Evolutionary conservation across 2,113 vertebrate species (phyloP).

Genomic region (Triplophysa rosa): DNA sequence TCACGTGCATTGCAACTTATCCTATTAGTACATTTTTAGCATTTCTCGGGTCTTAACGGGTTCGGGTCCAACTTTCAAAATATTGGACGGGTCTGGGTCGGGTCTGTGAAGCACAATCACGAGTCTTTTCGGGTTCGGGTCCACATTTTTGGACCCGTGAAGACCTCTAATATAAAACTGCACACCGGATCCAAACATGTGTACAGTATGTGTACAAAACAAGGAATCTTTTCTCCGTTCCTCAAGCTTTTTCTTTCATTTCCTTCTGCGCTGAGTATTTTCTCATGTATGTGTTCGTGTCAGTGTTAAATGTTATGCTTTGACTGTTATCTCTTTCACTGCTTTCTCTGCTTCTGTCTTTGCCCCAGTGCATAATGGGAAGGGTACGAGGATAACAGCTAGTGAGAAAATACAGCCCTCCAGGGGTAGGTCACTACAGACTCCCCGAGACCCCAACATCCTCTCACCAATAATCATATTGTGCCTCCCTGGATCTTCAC

Average conservation of each 20-base stretch:
- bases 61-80: too few relatives aligned
- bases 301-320: neutral
- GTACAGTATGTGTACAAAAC: neutral
- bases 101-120: too few relatives aligned
- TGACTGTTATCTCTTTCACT: slow-evolving; percentile 59
- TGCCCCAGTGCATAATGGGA: slow-evolving; percentile 93
- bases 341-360: slow-evolving; percentile 77
- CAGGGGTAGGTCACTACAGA: slow-evolving; percentile 84
- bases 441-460: slow-evolving; percentile 31
- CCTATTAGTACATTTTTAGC: too few relatives aligned
- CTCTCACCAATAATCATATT: neutral
- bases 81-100: too few relatives aligned
- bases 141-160: too few relatives aligned
- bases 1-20: too few relatives aligned
- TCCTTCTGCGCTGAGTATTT: neutral
- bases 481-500: neutral
- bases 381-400: slow-evolving; percentile 94
- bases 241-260: slow-evolving; percentile 13
- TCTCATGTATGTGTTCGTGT: slow-evolving; percentile 3
- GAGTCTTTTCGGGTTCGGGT: too few relatives aligned
- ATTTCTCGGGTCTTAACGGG: too few relatives aligned
- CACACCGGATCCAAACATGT: neutral
- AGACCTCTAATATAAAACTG: too few relatives aligned
- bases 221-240: neutral
- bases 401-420: slow-evolving; percentile 90